Percentiles rank a stretch among this genome's conserved stretches.
phyloP scores from a whole-genome alignment of 2,113 vertebrate species.

The Climacteris rufus region DNA sequence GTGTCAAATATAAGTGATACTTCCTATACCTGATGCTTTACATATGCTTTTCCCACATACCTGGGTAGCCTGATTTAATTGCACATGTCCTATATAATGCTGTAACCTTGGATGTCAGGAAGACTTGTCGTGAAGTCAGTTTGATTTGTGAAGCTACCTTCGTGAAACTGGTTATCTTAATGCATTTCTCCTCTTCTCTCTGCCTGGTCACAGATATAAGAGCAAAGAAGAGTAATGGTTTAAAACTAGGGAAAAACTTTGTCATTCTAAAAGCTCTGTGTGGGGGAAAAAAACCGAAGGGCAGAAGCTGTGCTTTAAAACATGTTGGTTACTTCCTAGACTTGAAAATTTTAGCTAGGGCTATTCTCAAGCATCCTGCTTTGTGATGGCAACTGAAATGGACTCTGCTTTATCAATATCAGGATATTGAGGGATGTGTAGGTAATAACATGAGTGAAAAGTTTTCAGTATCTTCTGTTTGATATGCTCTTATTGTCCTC shows the following conservation, averaged over 20 bases:
- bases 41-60: not conserved
- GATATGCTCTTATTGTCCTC: not conserved
- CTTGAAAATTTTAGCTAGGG: not conserved
- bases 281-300: not conserved
- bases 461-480: not conserved
- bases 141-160: not conserved
- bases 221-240: not conserved
- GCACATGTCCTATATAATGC: not conserved
- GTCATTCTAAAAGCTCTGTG: not conserved
- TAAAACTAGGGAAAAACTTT: not conserved
- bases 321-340: not conserved
- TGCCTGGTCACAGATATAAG: not conserved
- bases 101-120: not conserved
- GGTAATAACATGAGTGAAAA: not conserved
- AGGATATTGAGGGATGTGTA: not conserved
- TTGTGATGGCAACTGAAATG: not conserved
- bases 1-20: not conserved
- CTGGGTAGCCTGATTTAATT: not conserved
- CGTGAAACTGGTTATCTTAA: not conserved
- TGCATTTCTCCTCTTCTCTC: not conserved
- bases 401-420: not conserved
- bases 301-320: not conserved
- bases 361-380: not conserved
- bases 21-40: not conserved
- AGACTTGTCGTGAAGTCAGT: not conserved